Evolutionary conservation across 2,113 vertebrate genomes (phyloP).

Genomic region (Egretta garzetta): DNA sequence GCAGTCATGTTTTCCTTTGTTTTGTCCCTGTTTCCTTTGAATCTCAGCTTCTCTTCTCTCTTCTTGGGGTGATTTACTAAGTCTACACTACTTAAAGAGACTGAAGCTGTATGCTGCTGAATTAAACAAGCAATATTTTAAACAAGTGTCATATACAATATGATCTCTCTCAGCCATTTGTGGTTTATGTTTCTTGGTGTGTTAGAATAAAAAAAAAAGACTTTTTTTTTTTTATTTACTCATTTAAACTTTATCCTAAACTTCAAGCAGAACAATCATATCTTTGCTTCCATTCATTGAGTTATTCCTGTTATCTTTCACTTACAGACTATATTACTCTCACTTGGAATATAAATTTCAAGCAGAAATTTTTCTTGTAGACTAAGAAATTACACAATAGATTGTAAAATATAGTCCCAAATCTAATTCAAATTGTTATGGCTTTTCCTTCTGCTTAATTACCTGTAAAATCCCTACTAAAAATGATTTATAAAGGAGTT

Average conservation of each 20-base stretch:
- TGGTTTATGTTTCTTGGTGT: neutral
- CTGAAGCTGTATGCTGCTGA: neutral
- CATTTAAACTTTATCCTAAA: neutral
- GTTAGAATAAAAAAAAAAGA: neutral
- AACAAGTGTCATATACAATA: neutral
- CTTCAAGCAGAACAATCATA: neutral
- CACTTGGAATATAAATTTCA: conserved; percentile 32
- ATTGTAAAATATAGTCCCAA: conserved; percentile 21
- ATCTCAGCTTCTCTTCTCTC: neutral
- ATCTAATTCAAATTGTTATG: conserved; percentile 6
- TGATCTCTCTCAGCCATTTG: neutral
- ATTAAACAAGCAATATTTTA: neutral
- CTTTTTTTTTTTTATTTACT: neutral
- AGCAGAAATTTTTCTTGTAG: neutral
- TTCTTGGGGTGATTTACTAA: neutral
- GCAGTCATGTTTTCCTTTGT: neutral
- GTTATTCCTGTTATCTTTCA: neutral
- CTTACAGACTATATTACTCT: neutral
- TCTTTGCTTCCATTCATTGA: neutral
- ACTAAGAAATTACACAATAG: neutral
- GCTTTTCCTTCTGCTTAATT: conserved; percentile 14
- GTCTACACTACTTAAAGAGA: neutral
- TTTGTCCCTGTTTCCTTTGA: neutral
- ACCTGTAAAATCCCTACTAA: conserved; percentile 2
- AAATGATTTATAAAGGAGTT: conserved; percentile 43